Evolutionary conservation across 2,797 vertebrate genomes (phyloP).

Genomic region (Alcedo atthis): DNA sequence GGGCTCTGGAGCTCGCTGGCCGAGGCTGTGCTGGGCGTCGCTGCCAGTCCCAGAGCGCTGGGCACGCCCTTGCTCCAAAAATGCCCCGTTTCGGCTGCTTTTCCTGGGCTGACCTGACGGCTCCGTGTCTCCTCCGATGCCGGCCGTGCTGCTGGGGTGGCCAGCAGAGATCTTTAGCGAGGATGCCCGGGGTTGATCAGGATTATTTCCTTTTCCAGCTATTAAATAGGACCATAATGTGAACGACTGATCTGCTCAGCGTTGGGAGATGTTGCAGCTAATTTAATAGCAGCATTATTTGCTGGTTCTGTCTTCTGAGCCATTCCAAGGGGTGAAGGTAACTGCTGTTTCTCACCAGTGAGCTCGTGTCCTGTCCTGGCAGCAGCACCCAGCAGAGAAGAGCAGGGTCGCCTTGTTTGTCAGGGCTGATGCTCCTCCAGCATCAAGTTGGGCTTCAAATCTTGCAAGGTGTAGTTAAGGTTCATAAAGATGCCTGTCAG

Average conservation of each 20-base stretch:
- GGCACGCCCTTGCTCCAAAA: no score
- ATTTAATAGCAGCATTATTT: background rate
- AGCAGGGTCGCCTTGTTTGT: background rate
- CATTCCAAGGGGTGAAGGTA: background rate
- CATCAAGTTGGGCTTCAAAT: background rate
- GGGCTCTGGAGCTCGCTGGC: background rate
- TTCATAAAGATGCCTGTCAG: background rate
- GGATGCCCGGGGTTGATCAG: background rate
- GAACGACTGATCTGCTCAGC: rapidly evolving
- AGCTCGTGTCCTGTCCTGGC: background rate
- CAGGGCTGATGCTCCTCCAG: background rate
- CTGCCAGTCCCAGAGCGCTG: background rate
- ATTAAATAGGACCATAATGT: rapidly evolving
- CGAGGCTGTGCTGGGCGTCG: background rate
- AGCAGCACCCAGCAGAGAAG: background rate
- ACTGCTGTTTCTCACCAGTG: background rate
- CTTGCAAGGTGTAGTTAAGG: background rate
- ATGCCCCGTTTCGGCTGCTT: background rate
- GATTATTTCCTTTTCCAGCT: background rate
- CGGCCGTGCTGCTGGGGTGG: background rate
- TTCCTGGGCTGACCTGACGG: rapidly evolving
- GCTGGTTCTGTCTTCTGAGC: background rate
- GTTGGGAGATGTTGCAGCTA: background rate
- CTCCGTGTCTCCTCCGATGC: background rate
- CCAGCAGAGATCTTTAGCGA: background rate